Evolutionary conservation across 2,797 vertebrate genomes (phyloP).

Genomic region (Scarus forsteni): DNA sequence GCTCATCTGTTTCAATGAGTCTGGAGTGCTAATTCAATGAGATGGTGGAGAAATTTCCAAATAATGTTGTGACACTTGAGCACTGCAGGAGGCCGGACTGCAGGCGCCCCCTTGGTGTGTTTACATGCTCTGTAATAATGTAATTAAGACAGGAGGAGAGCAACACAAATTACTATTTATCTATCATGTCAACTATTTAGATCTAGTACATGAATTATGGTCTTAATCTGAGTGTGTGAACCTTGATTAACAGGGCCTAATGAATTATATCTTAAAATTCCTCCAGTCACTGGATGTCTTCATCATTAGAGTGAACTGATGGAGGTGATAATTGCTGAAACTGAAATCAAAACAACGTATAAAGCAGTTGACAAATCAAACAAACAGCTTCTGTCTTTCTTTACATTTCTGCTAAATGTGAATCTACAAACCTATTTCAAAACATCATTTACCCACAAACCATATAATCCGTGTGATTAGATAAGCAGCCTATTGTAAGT

Average conservation of each 20-base stretch:
- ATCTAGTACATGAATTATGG: constrained; percentile 22
- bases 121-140: constrained; percentile 50
- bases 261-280: constrained; percentile 16
- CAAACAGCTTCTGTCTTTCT: no score
- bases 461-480: no score
- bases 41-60: constrained; percentile 48
- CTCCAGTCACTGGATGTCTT: constrained; percentile 11
- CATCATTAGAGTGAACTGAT: constrained; percentile 8
- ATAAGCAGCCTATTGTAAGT: no score
- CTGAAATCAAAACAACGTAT: no score
- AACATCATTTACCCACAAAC: no score
- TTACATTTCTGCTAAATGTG: no score
- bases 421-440: no score
- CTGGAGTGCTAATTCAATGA: constrained; percentile 41
- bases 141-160: constrained; percentile 47
- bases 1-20: constrained; percentile 41
- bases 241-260: constrained; percentile 29
- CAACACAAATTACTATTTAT: constrained; percentile 26
- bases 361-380: no score
- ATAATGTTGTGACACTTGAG: constrained; percentile 60
- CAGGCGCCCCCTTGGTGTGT: constrained; percentile 45
- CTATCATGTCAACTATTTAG: constrained; percentile 34
- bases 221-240: constrained; percentile 11
- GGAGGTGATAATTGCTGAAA: background rate
- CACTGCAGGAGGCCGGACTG: constrained; percentile 41